Evolutionary conservation across 23 tunicate species (phyloP), one percentile per base, ranked within the genome.

Genomic region (Halocynthia roretzi): DNA sequence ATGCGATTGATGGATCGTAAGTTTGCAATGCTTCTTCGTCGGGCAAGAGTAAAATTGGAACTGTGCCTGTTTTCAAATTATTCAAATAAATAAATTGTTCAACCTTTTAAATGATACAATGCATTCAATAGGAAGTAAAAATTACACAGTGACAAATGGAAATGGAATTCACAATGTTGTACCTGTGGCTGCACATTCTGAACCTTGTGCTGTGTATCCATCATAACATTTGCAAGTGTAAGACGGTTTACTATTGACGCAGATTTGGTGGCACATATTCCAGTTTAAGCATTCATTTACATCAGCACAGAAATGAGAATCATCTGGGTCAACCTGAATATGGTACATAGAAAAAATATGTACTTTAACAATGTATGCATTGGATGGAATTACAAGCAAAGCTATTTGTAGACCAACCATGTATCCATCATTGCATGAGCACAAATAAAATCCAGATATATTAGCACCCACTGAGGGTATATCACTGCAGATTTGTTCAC

Each of bases 361-460:
- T 58, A 31, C 44, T 31, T 31, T 31, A 31, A 31, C 44, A 31
- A 31, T 2, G 44, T 1, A 31, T 31, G 2, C 44, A 31, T 31
- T 31, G 44, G 2, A 31, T 31, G 44, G 44, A 31, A 1, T 31
- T 31, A 31, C 44, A 31, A 31, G 44, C 44, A 31, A 31, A 31
- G 44, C 44, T 31, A 31, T 31, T 31, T 31, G 44, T 31, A 4
- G 0, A 15, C 70, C 23, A 55, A 88, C 97, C 72, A 54, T 71
- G 62, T 57, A 90, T 7, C 97, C 97, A 12, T 77, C 84, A 53
- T 90, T 68, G 83, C 97, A 90, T 8, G 97, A 90, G 53, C 97
- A 90, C 7, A 85, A 68, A 68, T 84, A 90, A 51, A 60, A 90
- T 10, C 87, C 90, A 48, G 97, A 77, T 23, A 56, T 76, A 21